A percentile compares a stretch with the other conserved stretches of the same genome.
phyloP scores from a whole-genome alignment of 2,113 vertebrate genomes.

The Corythaeola cristata region DNA sequence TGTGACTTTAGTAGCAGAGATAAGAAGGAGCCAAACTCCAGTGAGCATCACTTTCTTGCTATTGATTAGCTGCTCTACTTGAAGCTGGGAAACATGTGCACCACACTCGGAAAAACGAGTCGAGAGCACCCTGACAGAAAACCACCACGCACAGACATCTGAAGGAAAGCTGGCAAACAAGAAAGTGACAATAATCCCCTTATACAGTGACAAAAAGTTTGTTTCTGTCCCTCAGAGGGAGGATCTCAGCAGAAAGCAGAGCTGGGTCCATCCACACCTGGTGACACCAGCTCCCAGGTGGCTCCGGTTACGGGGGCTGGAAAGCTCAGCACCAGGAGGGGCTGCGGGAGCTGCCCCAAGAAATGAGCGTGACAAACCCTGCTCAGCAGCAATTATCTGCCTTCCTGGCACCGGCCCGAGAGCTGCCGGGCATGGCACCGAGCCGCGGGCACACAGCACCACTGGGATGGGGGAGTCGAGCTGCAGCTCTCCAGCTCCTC shows the following conservation, averaged over 20 bases:
- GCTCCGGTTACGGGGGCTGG: not conserved
- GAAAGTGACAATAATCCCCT: not conserved
- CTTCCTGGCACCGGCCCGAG: not conserved
- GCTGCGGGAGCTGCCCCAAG: not conserved
- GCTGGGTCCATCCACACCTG: not conserved
- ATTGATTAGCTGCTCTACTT: not conserved
- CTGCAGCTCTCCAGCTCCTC: not conserved
- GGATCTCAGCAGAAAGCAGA: accelerated
- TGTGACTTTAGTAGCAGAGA: constrained; percentile 4
- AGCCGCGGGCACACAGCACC: not conserved
- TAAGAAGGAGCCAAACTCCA: not conserved
- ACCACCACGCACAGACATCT: accelerated
- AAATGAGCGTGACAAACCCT: not conserved
- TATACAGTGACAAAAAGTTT: not conserved
- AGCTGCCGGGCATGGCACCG: not conserved
- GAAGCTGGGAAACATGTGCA: not conserved
- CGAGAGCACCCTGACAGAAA: not conserved
- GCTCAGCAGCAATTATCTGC: not conserved
- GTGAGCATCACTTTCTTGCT: not conserved
- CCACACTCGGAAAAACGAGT: not conserved
- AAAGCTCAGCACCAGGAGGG: not conserved
- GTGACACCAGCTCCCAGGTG: accelerated
- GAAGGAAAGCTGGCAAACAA: not conserved
- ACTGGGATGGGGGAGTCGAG: accelerated
- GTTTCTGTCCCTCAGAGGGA: not conserved